A percentile compares a stretch with the other conserved stretches of the same genome.
Conservation (phyloP, 1,140 invertebrate species). For the Drosophila varians region DNA sequence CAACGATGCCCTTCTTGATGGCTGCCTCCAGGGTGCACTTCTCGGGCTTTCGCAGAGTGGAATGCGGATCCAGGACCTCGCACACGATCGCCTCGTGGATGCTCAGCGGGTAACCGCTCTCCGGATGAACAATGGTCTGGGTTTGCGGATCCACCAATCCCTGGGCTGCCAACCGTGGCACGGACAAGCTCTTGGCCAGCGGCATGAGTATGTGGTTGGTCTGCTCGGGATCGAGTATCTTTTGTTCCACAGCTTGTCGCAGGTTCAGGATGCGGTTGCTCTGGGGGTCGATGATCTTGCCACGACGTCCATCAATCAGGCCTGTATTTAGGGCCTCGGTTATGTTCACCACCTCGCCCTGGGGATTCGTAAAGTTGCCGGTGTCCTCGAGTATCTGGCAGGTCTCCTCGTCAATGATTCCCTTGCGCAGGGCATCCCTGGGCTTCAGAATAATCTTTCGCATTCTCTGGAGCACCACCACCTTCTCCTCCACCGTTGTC, state of each 20-base stretch:
- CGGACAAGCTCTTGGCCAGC: conserved; percentile 90
- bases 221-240: conserved; percentile 91
- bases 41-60: conserved; percentile 86
- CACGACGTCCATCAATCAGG: conserved; percentile 89
- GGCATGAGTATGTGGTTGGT: conserved; percentile 92
- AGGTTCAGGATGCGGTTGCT: conserved; percentile 91
- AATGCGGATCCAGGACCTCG: conserved; percentile 93
- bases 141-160: conserved; percentile 91
- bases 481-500: conserved; percentile 86
- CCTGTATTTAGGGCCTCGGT: conserved; percentile 90
- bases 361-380: conserved; percentile 84
- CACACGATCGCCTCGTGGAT: conserved; percentile 93
- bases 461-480: conserved; percentile 91
- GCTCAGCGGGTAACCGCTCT: conserved; percentile 90
- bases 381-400: conserved; percentile 87
- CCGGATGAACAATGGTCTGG: conserved; percentile 94
- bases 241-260: conserved; percentile 92
- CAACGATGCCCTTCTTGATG: conserved; percentile 90
- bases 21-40: conserved; percentile 91
- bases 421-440: conserved; percentile 89
- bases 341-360: conserved; percentile 87
- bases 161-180: conserved; percentile 92
- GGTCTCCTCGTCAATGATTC: conserved; percentile 90
- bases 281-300: conserved; percentile 92
- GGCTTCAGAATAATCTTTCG: conserved; percentile 89